These are phyloP conservation scores for Gonioctena quinquepunctata DNA, from an alignment of 1,140 invertebrate genomes.

Conservation along the genomic window DNA sequence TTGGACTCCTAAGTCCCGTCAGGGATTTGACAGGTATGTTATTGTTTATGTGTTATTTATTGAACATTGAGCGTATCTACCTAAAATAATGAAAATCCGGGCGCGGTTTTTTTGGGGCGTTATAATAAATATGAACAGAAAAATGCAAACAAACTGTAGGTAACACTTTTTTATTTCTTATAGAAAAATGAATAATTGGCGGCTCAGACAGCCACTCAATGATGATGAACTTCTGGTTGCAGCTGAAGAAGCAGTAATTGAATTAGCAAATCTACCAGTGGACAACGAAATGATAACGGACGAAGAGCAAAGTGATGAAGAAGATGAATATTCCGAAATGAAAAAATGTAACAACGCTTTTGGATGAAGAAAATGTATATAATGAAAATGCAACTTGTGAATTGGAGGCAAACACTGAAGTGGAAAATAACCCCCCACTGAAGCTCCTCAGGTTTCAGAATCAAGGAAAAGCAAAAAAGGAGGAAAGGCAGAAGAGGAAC, in stretches of 20 bases:
- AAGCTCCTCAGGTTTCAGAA: constrained; percentile 5
- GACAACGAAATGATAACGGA: constrained; percentile 10
- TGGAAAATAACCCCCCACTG: not conserved
- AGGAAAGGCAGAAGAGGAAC: not conserved
- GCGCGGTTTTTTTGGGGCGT: no score
- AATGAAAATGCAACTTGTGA: not conserved
- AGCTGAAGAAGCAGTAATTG: not conserved
- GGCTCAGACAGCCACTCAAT: constrained; percentile 1
- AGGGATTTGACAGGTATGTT: constrained; percentile 8
- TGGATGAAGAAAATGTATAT: not conserved
- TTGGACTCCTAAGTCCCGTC: constrained; percentile 2
- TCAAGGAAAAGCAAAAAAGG: not conserved
- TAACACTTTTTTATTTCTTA: no score
- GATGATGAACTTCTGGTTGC: not conserved
- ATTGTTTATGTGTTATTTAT: constrained; percentile 8
- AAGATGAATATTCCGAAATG: constrained; percentile 11
- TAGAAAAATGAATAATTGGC: not conserved
- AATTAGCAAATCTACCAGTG: constrained; percentile 6
- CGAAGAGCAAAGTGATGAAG: constrained; percentile 11
- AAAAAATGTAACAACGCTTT: not conserved
- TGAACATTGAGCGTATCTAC: not conserved
- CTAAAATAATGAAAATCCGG: constrained; percentile 6
- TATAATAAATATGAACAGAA: constrained; percentile 55
- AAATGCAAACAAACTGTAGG: no score
- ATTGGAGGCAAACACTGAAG: not conserved